Evolutionary conservation across 2,888 invertebrate genomes (phyloP), one percentile per base, ranked within the genome.

Genomic region (Apodemia mormo): DNA sequence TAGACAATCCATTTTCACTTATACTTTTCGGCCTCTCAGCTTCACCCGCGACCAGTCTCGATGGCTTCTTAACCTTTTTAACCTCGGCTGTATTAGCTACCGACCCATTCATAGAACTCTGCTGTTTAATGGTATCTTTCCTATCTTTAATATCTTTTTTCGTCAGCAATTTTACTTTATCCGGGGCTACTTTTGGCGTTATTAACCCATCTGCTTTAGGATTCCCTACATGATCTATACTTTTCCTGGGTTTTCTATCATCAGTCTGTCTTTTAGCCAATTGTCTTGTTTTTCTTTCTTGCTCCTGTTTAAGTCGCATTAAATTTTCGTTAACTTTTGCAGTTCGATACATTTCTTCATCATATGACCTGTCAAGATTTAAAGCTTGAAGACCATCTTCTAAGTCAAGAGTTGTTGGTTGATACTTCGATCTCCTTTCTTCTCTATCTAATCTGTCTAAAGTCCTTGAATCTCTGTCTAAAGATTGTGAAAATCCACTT

Each of bases 401-500:
- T 67, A 95, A 76, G 74, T 94, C 94, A 2, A 94, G 85, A 0
- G 93, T 90, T 0, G 93, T 93, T 1, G 91, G 93, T 77, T 94
- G 94, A 45, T 92, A 90, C 76, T 93, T 94, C 0, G 81, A 78
- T 74, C 92, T 88, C 37, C 87, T 78, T 52, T 94, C 94, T 29
- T 89, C 89, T 74, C 89, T 84, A 70, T 92, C 89, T 77, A 92
- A 78, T 77, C 91, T 81, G 71, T 93, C 94, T 2, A 93, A 80
- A 0, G 93, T 91, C 77, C 89, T 83, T 0, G 92, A 90, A 79
- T 94, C 94, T 67, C 91, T 80, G 61, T 94, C 93, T 1, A 92
- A 76, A 0, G 93, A 90, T 1, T 94, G 91, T 8, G 94, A 94
- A 70, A 96, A 92, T 77, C 97, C 95, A 70, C 95, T 96, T 66